These are phyloP conservation scores for Tipula vernalis DNA, from an alignment of 2,888 invertebrate species.

Conservation along the genomic window DNA sequence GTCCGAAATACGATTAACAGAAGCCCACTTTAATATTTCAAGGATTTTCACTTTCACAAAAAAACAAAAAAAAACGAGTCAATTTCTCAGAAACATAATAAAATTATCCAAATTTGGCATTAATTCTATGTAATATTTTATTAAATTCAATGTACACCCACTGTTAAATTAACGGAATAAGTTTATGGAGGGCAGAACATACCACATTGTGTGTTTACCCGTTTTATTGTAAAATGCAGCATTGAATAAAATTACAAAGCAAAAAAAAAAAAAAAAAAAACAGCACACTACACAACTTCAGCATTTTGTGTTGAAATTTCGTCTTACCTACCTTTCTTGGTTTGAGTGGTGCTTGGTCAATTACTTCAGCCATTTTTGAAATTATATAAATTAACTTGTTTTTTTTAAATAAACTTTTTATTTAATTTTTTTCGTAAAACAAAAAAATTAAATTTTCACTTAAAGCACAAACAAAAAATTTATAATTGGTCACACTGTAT, in stretches of 20 bases:
- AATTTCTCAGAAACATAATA: background rate
- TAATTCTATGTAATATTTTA: background rate
- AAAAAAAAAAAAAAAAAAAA: background rate
- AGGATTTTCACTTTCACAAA: background rate
- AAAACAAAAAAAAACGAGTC: background rate
- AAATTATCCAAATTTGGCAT: background rate
- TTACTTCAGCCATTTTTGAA: slow-evolving; percentile 6
- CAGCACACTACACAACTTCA: background rate
- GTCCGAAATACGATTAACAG: background rate
- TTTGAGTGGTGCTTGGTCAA: background rate
- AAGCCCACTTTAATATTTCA: background rate
- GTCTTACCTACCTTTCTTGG: slow-evolving; percentile 1
- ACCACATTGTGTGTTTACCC: background rate
- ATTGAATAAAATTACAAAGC: background rate
- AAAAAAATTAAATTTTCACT: background rate
- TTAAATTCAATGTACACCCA: background rate
- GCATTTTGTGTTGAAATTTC: background rate
- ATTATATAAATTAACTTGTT: background rate
- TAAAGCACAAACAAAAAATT: background rate
- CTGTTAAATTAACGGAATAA: background rate
- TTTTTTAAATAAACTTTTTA: background rate
- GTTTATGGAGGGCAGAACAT: background rate
- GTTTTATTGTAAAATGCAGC: background rate
- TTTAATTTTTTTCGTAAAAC: background rate
- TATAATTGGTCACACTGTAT: background rate